These are phyloP conservation scores for Pseudomyrmex pallidus DNA, from an alignment of 1,140 invertebrate genomes.

Conservation along the genomic window DNA sequence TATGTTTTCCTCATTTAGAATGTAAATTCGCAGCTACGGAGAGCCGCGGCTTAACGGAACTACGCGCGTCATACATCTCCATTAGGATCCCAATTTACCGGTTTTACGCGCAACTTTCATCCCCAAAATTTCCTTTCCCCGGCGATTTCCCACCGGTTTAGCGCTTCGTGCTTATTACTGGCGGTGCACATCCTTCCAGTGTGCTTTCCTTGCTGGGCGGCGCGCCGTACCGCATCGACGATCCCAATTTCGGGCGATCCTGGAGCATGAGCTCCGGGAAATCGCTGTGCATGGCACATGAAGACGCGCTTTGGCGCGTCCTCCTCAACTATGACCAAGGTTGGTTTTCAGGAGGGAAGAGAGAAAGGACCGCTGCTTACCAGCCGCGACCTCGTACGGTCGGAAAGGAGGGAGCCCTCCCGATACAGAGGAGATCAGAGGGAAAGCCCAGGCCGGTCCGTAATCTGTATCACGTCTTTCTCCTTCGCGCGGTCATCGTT, in stretches of 20 bases:
- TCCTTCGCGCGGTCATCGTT: conserved; percentile 57
- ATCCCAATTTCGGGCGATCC: conserved; percentile 3
- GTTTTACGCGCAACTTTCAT: conserved; percentile 16
- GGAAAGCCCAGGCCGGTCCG: conserved; percentile 74
- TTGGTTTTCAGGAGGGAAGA: neutral
- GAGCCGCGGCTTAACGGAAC: conserved; percentile 8
- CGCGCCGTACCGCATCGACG: conserved; percentile 2
- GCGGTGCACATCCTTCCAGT: neutral
- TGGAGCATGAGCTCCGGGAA: neutral
- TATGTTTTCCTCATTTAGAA: neutral
- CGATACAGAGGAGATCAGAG: conserved; percentile 76
- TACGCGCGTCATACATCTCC: conserved; percentile 6
- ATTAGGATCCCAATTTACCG: conserved; percentile 27
- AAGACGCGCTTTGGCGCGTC: conserved; percentile 30
- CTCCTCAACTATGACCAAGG: conserved; percentile 7
- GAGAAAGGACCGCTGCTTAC: conserved; percentile 23
- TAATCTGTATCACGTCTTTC: conserved; percentile 80
- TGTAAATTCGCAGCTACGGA: conserved; percentile 13
- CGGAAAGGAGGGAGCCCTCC: conserved; percentile 67
- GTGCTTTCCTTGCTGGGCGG: neutral
- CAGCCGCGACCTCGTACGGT: conserved; percentile 46
- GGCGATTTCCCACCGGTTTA: neutral
- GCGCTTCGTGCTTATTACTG: conserved; percentile 4
- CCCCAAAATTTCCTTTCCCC: conserved; percentile 11
- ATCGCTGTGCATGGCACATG: conserved; percentile 41